Base-by-base conservation (phyloP, 2,113 vertebrate species). In the Lagenorhynchus albirostris region DNA sequence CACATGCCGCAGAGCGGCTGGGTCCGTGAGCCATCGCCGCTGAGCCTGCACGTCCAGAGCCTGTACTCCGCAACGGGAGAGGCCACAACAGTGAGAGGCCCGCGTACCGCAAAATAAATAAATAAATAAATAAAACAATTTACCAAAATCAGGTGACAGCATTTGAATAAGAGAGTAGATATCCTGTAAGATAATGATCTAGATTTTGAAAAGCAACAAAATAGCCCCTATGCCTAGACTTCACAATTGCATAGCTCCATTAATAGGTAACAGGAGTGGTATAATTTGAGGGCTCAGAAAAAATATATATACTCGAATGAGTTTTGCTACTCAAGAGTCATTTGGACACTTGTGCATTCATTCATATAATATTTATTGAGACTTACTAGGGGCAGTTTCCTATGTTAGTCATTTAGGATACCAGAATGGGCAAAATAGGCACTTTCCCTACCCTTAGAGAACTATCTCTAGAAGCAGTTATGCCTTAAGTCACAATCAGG, bases 121-220 rank as follows among this genome's bases (percentile, higher is more conserved):
- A 44, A 44, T 10, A 44, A 44, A 9, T 47, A 11, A 47, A 47
- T 47, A 47, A 47, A 10, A 47, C 44, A 47, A 4, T 62, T 84
- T 29, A 60, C 8, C 2, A 20, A 53, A 4, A 14, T 73, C 12
- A 23, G 1, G 0, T 10, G 10, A 86, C 58, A 58, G 6, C 0
- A 53, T 89, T 68, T 81, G 38, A 85, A 50, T 26, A 74, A 31
- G 10, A 93, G 6, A 87, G 26, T 20, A 26, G 12, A 8, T 41
- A 62, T n/a, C 13, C n/a, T 68, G 15, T 47, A 38, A 94, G 62
- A 58, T 53, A 23, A 36, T 60, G 6, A 41, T 38, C 10, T 81
- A 70, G 14, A 63, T 73, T 53, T 53, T 93, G 55, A 74, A 86
- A 71, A 74, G 2, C 10, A 60, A 47, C 1, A 23, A 41, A 63